These are phyloP conservation scores for Tyria jacobaeae DNA, from an alignment of 2,888 invertebrate genomes.

Conservation along the genomic window DNA sequence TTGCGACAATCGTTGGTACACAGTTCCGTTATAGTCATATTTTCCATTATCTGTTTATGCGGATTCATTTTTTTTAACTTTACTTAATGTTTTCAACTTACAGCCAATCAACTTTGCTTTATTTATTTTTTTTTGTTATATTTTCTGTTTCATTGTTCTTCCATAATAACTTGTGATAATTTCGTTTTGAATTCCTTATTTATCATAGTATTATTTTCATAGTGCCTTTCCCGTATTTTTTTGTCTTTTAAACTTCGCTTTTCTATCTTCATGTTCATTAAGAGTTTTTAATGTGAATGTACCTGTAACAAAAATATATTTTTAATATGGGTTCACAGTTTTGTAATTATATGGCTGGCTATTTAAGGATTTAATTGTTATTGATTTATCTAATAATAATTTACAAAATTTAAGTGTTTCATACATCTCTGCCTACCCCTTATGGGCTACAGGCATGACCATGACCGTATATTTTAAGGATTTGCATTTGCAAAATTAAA, in stretches of 20 bases:
- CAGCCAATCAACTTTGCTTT: conserved; percentile 10
- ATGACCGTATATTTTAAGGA: too few species aligned
- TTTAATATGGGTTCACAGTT: conserved; percentile 35
- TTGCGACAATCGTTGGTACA: conserved; percentile 63
- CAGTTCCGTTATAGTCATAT: conserved; percentile 41
- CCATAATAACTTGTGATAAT: neutral
- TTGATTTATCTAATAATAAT: too few species aligned
- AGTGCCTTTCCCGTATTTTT: conserved; percentile 19
- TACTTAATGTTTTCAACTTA: conserved; percentile 6
- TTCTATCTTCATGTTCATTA: neutral
- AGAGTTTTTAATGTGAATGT: conserved; percentile 16
- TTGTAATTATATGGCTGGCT: too few species aligned
- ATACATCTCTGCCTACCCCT: too few species aligned
- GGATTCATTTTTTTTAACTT: conserved; percentile 38
- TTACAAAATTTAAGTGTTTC: too few species aligned
- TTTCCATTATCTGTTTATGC: conserved; percentile 34
- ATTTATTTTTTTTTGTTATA: conserved; percentile 11
- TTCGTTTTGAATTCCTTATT: conserved; percentile 14
- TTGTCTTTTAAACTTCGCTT: neutral
- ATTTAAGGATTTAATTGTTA: too few species aligned
- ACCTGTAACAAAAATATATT: conserved; percentile 46
- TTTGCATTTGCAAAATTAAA: conserved; percentile 22
- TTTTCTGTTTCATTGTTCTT: conserved; percentile 11
- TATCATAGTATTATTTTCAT: conserved; percentile 16
- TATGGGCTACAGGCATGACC: too few species aligned